Evolutionary conservation across 2,888 invertebrate genomes (phyloP).

Genomic region (Amaurobius ferox): DNA sequence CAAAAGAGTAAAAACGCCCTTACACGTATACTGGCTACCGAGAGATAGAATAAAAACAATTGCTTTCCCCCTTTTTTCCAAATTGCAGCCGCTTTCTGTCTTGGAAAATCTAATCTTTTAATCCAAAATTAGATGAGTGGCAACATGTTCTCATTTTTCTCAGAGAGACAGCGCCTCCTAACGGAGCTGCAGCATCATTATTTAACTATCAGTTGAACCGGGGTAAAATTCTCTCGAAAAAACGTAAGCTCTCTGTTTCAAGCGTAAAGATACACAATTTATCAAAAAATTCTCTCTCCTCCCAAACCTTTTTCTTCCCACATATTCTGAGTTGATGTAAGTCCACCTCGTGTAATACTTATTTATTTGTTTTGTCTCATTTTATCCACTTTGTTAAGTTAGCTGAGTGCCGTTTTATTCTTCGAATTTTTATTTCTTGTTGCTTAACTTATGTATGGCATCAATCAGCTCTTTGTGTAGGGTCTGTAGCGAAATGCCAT

Average conservation of each 20-base stretch:
- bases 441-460: too few relatives aligned
- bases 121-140: conserved; percentile 23
- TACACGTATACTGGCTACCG: not conserved
- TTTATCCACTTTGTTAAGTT: not conserved
- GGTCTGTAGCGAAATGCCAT: too few relatives aligned
- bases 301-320: not conserved
- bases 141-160: conserved; percentile 14
- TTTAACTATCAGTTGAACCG: conserved; percentile 9
- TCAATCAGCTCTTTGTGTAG: too few relatives aligned
- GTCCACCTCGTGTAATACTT: not conserved
- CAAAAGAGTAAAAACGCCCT: too few relatives aligned
- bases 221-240: not conserved
- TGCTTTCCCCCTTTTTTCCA: not conserved
- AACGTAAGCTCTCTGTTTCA: not conserved
- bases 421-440: not conserved
- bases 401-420: not conserved
- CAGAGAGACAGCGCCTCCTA: not conserved
- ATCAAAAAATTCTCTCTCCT: not conserved
- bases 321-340: not conserved
- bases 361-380: not conserved
- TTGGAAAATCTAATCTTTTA: conserved; percentile 1
- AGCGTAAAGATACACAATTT: not conserved
- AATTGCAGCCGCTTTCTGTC: not conserved
- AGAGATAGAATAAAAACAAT: not conserved
- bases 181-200: not conserved